Base-by-base conservation (phyloP, 2,888 invertebrate species). In the Heteropelma amictum region DNA sequence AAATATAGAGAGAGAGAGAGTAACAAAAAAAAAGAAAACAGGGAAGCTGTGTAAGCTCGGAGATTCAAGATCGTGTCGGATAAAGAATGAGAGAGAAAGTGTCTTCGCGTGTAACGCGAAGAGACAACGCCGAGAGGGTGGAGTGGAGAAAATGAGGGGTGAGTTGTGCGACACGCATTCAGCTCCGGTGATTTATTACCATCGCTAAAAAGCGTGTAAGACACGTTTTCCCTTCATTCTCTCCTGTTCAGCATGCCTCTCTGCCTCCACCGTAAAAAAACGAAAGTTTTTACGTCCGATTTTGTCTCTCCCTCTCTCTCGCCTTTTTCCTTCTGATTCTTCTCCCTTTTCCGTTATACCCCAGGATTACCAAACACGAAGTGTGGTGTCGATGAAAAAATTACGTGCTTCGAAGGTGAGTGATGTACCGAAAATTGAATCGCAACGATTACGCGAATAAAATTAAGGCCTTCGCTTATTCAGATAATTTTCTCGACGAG, bases 121-220 rank as follows among this genome's bases (percentile, higher is more conserved):
- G 35, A 49, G 58, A 77, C 65, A 47, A 67, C 23, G 58, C 30
- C 28, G 26, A 40, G 38, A 51, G 67, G 19, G 54, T 35, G 54
- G 19, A 47, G n/a, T 45, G 21, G 26, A 28, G 40, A 64, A 56
- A 23, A 42, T 65, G 71, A 56, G 70, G 67, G 33, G 53, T 65
- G 71, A 56, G 70, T 77, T 51, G 51, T 69, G 54, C 72, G 79
- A 76, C 79, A 71, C 78, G 76, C 77, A 76, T 79, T 79, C 78
- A 72, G 61, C 60, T 54, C 67, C 17, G 51, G 40, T 81, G 79
- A 81, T 83, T 81, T 79, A 80, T 81, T 65, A 42, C 51, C 61
- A 12, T 38, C 67, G 74, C 64, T 77, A 78, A 81, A 82, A 78
- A 78, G 72, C 78, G 60, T 77, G 77, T 73, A 77, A 70, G 72